Conservation (phyloP, 1,140 invertebrate genomes). For the Colletes gigas region DNA sequence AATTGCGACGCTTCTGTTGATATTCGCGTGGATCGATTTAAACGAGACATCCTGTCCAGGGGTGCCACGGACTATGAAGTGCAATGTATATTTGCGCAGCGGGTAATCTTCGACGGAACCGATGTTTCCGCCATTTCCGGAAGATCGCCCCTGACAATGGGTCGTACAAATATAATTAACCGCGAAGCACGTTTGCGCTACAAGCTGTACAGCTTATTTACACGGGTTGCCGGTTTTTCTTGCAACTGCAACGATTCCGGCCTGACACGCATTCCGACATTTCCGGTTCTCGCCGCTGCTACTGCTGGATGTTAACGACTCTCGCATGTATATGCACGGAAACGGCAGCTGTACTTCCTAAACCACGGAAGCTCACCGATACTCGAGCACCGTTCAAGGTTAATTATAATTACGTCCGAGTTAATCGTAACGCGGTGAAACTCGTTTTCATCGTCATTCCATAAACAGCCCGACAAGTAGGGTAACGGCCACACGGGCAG, state of each 20-base stretch:
- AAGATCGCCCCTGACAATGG: background rate
- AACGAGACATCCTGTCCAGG: no score
- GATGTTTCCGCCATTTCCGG: background rate
- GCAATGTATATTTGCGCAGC: slow-evolving; percentile 9
- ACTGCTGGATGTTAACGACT: slow-evolving; percentile 42
- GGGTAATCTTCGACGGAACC: background rate
- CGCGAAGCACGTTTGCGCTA: background rate
- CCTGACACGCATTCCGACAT: slow-evolving; percentile 7
- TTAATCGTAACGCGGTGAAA: slow-evolving; percentile 58
- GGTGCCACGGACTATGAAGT: background rate
- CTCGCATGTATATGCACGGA: slow-evolving; percentile 8
- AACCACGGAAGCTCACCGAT: slow-evolving; percentile 39
- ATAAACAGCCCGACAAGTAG: slow-evolving; percentile 47
- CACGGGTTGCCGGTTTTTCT: background rate
- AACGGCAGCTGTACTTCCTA: slow-evolving; percentile 46
- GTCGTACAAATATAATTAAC: slow-evolving; percentile 30
- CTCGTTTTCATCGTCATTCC: slow-evolving; percentile 46
- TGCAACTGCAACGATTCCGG: slow-evolving; percentile 28
- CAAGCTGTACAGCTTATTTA: slow-evolving; percentile 21
- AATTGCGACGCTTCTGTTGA: background rate
- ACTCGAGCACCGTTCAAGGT: slow-evolving; percentile 55
- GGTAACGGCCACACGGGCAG: slow-evolving; percentile 35
- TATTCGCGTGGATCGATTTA: no score
- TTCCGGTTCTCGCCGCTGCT: slow-evolving; percentile 25
- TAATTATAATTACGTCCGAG: slow-evolving; percentile 61